Conservation (phyloP, 2,888 invertebrate species). For the Sclerodermus sp. region DNA sequence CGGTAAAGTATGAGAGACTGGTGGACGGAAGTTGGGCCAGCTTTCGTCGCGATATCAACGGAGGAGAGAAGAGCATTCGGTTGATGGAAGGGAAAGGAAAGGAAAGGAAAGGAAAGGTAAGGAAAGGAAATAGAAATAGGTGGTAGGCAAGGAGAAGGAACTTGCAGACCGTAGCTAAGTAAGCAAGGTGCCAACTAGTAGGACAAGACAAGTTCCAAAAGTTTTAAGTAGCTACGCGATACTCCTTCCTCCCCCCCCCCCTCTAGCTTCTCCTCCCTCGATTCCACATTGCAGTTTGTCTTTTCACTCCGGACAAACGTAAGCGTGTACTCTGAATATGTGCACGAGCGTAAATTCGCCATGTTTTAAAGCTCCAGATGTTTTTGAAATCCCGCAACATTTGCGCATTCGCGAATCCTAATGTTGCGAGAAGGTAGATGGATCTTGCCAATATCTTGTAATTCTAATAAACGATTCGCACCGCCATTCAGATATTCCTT, state of each 20-base stretch:
- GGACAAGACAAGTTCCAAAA: slow-evolving; percentile 22
- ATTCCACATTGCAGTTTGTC: slow-evolving; percentile 25
- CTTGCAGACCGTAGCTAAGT: background rate
- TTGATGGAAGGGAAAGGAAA: background rate
- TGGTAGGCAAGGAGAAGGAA: background rate
- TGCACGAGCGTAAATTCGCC: background rate
- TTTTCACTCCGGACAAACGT: slow-evolving; percentile 13
- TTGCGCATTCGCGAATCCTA: background rate
- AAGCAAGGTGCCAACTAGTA: slow-evolving; percentile 9
- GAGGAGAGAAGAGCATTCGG: background rate
- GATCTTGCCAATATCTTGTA: no score
- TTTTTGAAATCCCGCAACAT: slow-evolving; percentile 1
- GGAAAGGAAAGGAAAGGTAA: background rate
- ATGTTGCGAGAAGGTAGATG: background rate
- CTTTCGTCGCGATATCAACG: no score
- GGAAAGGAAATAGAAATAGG: background rate
- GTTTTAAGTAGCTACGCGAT: slow-evolving; percentile 33
- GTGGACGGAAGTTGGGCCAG: background rate
- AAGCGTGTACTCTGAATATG: background rate
- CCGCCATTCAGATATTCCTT: background rate
- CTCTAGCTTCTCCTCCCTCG: slow-evolving; percentile 11
- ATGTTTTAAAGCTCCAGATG: no score
- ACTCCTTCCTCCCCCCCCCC: slow-evolving; percentile 18
- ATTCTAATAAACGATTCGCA: background rate
- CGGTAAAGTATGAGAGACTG: background rate